Evolutionary conservation across 2,888 invertebrate species (phyloP), one percentile per base, ranked within the genome.

Genomic region (Orchesella flavescens): DNA sequence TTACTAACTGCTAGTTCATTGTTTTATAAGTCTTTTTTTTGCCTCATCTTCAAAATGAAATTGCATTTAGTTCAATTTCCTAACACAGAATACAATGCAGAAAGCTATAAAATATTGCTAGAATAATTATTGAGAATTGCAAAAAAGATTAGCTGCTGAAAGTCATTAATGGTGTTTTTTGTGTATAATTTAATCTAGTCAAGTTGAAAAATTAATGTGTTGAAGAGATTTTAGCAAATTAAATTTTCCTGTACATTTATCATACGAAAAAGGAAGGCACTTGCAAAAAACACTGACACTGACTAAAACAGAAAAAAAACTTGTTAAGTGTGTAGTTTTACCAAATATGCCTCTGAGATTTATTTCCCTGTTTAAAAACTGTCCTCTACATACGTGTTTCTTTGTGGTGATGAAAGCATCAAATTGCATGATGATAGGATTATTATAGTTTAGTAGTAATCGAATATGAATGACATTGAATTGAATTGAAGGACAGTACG

Each of bases 391-490:
- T 34, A 34, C 34, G 7, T 34, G 34, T 57, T 10, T 57, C 57
- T 57, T 19, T 57, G 13, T 46, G 61, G 13, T 46, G 61, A 34
- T 75, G 75, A 66, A 75, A 75, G 75, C 65, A 75, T 75, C 10
- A 17, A 53, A 23, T 75, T 75, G n/a, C 46, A 59, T 49, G 77
- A 65, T 76, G 49, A 34, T 68, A 55, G 55, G 43, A 55, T 46
- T 55, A 17, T 65, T 61, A 12, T 21, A 23, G 19, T 34, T 57
- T 23, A 4, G 12, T 55, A 17, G 17, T 34, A 7, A 4, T 34
- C 34, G 34, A 34, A 34, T 7, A 15, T 57, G 57, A 57, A 57
- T 10, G 19, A 9, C n/a, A 12, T 55, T n/a, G n/a, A n/a, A n/a
- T n/a, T n/a, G n/a, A n/a, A n/a, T 55, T 55, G 55, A 55, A 55